phyloP scores from a whole-genome alignment of 2,888 invertebrate species.

The Ctena decussata region DNA sequence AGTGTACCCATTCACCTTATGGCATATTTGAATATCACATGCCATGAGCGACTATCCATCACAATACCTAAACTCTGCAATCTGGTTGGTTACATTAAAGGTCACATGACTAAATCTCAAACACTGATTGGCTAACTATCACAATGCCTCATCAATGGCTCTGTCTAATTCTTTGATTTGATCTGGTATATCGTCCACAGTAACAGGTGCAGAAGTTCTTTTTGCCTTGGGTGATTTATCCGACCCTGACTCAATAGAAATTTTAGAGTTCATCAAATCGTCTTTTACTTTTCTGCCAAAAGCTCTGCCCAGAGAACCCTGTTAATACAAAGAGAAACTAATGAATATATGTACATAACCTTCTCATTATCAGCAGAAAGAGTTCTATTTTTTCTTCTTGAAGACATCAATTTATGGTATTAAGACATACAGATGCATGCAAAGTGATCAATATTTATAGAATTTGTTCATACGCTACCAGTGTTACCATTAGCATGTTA shows the following conservation, averaged over 20 bases:
- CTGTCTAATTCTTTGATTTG: constrained; percentile 64
- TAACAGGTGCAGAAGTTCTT: constrained; percentile 60
- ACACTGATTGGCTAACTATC: background rate
- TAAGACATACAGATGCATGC: no score
- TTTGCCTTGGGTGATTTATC: constrained; percentile 58
- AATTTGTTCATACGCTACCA: no score
- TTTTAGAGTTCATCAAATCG: constrained; percentile 71
- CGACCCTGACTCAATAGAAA: constrained; percentile 45
- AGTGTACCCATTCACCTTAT: no score
- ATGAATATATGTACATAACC: no score
- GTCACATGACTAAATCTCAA: background rate
- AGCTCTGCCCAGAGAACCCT: constrained; percentile 84
- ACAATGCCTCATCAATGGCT: constrained; percentile 54
- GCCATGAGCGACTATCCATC: no score
- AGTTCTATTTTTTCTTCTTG: no score
- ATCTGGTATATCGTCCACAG: constrained; percentile 60
- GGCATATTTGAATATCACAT: no score
- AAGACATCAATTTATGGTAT: no score
- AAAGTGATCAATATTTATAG: no score
- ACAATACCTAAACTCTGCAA: background rate
- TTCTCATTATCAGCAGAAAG: no score
- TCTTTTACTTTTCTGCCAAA: constrained; percentile 83
- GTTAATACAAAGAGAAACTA: background rate
- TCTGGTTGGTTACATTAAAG: background rate
- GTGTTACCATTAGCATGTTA: no score